Conservation (phyloP, 2,888 invertebrate genomes). For the Strigamia maritima region DNA sequence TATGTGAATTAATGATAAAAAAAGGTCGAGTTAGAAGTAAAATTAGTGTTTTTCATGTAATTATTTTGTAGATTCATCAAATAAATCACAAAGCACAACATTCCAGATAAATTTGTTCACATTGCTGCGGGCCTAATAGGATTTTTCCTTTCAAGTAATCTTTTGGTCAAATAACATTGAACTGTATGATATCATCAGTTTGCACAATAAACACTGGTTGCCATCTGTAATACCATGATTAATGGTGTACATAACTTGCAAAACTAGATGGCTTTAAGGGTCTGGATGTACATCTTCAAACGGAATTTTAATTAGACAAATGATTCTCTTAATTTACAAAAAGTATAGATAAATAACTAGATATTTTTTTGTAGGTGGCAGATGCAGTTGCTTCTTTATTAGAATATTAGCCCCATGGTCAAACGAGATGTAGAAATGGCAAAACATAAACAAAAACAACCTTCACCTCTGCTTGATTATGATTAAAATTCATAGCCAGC, state of each 20-base stretch:
- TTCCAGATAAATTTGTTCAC: slow-evolving; percentile 9
- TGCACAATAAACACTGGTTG: not conserved
- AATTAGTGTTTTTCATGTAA: not conserved
- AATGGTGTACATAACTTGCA: not conserved
- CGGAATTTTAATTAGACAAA: not conserved
- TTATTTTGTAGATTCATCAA: not conserved
- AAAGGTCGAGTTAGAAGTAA: not conserved
- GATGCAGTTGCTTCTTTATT: slow-evolving; percentile 4
- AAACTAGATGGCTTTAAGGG: not conserved
- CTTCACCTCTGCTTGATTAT: slow-evolving; percentile 4
- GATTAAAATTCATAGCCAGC: not conserved
- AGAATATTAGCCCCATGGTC: not conserved
- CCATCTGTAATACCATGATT: not conserved
- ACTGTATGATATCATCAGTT: not conserved
- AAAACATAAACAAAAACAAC: slow-evolving; percentile 30
- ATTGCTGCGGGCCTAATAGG: not conserved
- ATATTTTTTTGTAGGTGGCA: not conserved
- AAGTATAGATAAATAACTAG: not conserved
- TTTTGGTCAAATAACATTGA: not conserved
- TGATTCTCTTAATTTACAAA: not conserved
- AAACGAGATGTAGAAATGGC: not conserved
- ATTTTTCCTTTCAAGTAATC: not conserved
- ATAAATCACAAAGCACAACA: slow-evolving; percentile 24
- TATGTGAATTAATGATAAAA: not conserved
- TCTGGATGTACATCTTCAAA: not conserved